Evolutionary conservation across 2,797 vertebrate species (phyloP).

Genomic region (Anas capensis): DNA sequence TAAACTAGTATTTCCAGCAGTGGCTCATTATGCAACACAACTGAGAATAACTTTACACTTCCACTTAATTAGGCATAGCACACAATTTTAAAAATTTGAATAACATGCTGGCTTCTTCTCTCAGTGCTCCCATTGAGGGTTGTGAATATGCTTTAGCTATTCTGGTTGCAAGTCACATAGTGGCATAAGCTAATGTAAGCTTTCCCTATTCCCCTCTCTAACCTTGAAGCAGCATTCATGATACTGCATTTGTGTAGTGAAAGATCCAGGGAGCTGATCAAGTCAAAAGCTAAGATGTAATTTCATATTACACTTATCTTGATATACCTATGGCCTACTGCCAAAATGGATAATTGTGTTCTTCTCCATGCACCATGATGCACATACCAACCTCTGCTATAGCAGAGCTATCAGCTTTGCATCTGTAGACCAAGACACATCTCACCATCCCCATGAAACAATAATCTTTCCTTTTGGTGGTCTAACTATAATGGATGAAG

Average conservation of each 20-base stretch:
- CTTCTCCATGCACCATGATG: background rate
- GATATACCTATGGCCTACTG: background rate
- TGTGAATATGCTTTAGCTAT: background rate
- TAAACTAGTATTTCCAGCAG: background rate
- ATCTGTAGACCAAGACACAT: background rate
- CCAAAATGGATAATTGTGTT: background rate
- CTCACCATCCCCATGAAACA: background rate
- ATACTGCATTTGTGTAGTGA: background rate
- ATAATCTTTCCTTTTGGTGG: background rate
- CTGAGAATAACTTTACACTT: background rate
- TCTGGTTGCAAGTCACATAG: background rate
- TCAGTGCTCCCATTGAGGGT: background rate
- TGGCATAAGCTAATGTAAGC: accelerated
- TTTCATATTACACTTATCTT: background rate
- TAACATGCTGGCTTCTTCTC: background rate
- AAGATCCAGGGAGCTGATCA: background rate
- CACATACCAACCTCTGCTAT: background rate
- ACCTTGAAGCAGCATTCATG: background rate
- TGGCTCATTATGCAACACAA: background rate
- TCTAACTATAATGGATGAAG: background rate
- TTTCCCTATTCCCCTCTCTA: background rate
- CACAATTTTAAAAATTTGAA: background rate
- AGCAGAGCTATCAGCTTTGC: background rate
- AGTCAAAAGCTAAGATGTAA: background rate
- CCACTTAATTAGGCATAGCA: background rate